Evolutionary conservation across 2,797 vertebrate species (phyloP), one percentile per base, ranked within the genome.

Genomic region (Spinus olivaceus): DNA sequence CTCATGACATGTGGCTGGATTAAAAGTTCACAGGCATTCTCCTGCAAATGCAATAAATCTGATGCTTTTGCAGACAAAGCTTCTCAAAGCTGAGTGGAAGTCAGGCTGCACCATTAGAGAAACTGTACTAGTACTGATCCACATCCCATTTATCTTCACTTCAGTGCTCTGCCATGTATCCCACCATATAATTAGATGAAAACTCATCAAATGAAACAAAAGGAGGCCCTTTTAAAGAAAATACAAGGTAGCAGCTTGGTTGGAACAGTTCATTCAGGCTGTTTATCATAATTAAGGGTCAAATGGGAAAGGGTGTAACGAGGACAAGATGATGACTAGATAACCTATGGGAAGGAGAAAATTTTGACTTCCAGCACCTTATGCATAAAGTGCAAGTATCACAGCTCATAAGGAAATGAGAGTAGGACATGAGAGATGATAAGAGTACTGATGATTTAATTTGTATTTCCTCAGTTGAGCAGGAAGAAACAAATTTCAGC

Each of bases 401-500:
- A 74, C 33, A 65, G 35, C 25, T 42, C 32, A 13, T 32, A 23
- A 83, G 33, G 61, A 73, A 91, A 73, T 54, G n/a, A 69, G 39
- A 78, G 17, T 9, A 88, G 47, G 22, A 61, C 79, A 50, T 16
- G 15, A 78, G 32, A 76, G 10, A 76, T 47, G 28, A 65, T 78
- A 72, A 86, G 19, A 13, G 8, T 50, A 83, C 30, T 76, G 53
- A 80, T 86, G 76, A 83, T 89, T 92, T 92, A 81, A 82, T 86
- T 91, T 83, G 12, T 89, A 21, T 90, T 95, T 92, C 85, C 50
- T 81, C 50, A 30, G 10, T 63, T 56, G 28, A 86, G 63, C 77
- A 92, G 85, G 85, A 96, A 91, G 65, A 94, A 86, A 54, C 28
- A 78, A 72, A 95, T 93, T 95, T 91, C 74, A 77, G 50, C 25